These are phyloP conservation scores for Euwallacea fornicatus DNA, from an alignment of 1,140 invertebrate genomes.

Conservation along the genomic window DNA sequence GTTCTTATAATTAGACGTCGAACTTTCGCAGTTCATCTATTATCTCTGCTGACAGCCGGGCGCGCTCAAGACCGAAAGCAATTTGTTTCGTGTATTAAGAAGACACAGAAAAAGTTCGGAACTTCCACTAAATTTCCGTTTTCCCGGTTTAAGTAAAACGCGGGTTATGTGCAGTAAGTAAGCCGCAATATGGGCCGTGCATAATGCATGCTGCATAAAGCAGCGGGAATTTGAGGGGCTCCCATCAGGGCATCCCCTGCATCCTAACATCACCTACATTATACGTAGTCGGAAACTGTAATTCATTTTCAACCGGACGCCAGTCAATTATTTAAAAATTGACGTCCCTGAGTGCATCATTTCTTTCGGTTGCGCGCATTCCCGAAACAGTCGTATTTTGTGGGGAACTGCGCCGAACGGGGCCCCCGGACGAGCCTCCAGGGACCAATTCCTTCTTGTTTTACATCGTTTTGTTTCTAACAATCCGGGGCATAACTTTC, in stretches of 20 bases:
- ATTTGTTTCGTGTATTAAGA: conserved; percentile 43
- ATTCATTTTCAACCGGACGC: conserved; percentile 58
- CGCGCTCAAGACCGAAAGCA: conserved; percentile 37
- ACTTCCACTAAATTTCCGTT: conserved; percentile 3
- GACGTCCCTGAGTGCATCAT: conserved; percentile 55
- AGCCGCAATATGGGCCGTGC: conserved; percentile 17
- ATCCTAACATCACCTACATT: conserved; percentile 50
- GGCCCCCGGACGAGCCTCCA: conserved; percentile 45
- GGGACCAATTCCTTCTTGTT: conserved; percentile 54
- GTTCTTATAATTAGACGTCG: conserved; percentile 36
- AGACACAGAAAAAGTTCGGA: conserved; percentile 3
- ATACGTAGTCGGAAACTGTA: conserved; percentile 49
- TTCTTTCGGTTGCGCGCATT: conserved; percentile 47
- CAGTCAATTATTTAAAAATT: conserved; percentile 59
- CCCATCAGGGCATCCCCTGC: conserved; percentile 42
- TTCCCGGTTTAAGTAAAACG: not conserved
- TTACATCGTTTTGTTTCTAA: conserved; percentile 57
- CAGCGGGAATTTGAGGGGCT: conserved; percentile 45
- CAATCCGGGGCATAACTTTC: conserved; percentile 54
- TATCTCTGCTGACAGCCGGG: conserved; percentile 38
- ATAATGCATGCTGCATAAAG: conserved; percentile 40
- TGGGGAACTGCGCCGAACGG: conserved; percentile 32
- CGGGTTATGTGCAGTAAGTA: conserved; percentile 11
- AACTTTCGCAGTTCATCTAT: conserved; percentile 39
- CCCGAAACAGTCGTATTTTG: conserved; percentile 54